Evolutionary conservation across 35 echinoderm and acorn worm genomes (phyloP).

Genomic region (Strongylocentrotus purpuratus): DNA sequence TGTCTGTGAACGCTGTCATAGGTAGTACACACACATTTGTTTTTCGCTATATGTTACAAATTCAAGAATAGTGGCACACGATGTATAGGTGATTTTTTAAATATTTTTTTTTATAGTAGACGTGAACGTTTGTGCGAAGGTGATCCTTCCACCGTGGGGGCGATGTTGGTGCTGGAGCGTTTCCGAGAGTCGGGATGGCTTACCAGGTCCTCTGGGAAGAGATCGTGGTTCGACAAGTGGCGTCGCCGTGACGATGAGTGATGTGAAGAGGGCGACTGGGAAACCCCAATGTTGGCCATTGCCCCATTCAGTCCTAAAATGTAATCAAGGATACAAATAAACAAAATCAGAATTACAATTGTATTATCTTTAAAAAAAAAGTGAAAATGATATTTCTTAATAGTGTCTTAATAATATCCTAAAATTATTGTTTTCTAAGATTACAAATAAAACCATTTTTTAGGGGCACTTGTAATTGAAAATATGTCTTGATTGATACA

Average conservation of each 20-base stretch:
- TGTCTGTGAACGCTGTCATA: background rate
- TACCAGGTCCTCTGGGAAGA: conserved; percentile 70
- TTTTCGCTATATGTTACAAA: background rate
- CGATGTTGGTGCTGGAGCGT: conserved; percentile 48
- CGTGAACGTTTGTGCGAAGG: conserved; percentile 68
- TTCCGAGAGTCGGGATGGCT: conserved; percentile 64
- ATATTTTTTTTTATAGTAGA: conserved; percentile 46
- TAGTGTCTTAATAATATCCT: background rate
- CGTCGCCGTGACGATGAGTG: conserved; percentile 60
- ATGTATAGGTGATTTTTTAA: background rate
- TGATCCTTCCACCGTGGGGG: conserved; percentile 53
- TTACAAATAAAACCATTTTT: no score
- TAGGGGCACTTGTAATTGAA: no score
- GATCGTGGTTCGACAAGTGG: conserved; percentile 55
- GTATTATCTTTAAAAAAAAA: background rate
- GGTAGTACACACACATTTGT: background rate
- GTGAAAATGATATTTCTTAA: background rate
- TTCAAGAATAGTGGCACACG: background rate
- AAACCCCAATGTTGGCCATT: conserved; percentile 94
- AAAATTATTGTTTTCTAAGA: no score
- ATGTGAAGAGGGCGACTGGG: conserved; percentile 86
- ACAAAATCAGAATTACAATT: background rate
- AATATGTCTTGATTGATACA: no score
- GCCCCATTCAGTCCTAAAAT: conserved; percentile 94
- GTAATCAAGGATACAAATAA: background rate